phyloP scores from a whole-genome alignment of 2,797 vertebrate species.

The Pangasius mekongensis region DNA sequence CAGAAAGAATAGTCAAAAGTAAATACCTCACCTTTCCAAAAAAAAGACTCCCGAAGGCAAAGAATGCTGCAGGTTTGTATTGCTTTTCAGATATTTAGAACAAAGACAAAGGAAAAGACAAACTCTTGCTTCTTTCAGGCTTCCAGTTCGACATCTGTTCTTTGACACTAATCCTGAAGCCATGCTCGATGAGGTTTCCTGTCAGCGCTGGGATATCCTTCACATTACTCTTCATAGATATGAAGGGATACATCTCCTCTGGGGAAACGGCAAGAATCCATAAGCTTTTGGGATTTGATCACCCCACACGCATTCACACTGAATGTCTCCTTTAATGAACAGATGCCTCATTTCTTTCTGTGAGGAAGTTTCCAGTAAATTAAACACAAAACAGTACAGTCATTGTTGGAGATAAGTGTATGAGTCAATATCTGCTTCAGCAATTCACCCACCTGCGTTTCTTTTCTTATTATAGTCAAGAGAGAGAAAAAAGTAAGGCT shows the following conservation, averaged over 20 bases:
- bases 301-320: background rate
- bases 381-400: background rate
- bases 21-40: background rate
- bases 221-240: constrained; percentile 15
- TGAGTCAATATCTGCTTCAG: background rate
- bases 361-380: background rate
- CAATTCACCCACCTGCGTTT: background rate
- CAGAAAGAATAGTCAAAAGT: background rate
- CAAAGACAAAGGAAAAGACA: background rate
- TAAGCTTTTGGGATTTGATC: background rate
- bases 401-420: background rate
- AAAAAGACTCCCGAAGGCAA: background rate
- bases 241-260: constrained; percentile 6
- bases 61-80: background rate
- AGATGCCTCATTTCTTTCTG: background rate
- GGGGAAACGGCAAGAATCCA: background rate
- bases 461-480: background rate
- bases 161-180: constrained; percentile 36
- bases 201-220: constrained; percentile 34
- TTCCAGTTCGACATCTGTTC: constrained; percentile 12
- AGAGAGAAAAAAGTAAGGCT: background rate
- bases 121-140: background rate
- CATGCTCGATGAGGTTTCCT: constrained; percentile 31
- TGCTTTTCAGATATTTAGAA: background rate
- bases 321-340: background rate